Evolutionary conservation across 2,888 invertebrate genomes (phyloP).

Genomic region (Macrosiphum euphorbiae): DNA sequence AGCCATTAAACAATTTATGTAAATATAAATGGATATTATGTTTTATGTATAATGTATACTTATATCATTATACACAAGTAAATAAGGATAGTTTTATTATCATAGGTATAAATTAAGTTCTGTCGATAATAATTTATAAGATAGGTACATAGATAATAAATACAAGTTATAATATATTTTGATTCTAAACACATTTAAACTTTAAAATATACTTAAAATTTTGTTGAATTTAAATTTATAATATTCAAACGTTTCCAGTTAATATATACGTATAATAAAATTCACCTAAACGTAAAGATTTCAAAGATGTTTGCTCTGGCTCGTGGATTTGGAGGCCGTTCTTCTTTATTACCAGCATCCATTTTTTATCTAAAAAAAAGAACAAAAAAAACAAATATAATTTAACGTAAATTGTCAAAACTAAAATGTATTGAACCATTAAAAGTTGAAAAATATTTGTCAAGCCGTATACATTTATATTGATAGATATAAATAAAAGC

Average conservation of each 20-base stretch:
- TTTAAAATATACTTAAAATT: neutral
- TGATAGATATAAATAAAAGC: neutral
- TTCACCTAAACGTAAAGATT: conserved; percentile 78
- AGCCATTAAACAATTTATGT: no score
- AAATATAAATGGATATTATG: neutral
- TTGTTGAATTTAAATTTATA: neutral
- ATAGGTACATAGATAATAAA: no score
- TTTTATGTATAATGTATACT: neutral
- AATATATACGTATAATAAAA: neutral
- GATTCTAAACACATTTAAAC: neutral
- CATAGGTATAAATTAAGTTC: neutral
- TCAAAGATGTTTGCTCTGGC: conserved; percentile 76
- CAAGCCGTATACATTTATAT: neutral
- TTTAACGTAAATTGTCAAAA: neutral
- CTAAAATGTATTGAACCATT: neutral
- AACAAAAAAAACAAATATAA: neutral
- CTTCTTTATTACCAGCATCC: conserved; percentile 68
- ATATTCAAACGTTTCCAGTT: neutral
- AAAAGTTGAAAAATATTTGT: neutral
- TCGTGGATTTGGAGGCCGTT: conserved; percentile 74
- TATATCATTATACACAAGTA: neutral
- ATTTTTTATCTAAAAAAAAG: neutral
- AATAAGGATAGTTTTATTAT: neutral
- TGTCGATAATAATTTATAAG: neutral
- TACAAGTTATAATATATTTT: neutral